These are phyloP conservation scores for Drosophila nebulosa DNA, from an alignment of 1,140 invertebrate genomes.

Conservation along the genomic window DNA sequence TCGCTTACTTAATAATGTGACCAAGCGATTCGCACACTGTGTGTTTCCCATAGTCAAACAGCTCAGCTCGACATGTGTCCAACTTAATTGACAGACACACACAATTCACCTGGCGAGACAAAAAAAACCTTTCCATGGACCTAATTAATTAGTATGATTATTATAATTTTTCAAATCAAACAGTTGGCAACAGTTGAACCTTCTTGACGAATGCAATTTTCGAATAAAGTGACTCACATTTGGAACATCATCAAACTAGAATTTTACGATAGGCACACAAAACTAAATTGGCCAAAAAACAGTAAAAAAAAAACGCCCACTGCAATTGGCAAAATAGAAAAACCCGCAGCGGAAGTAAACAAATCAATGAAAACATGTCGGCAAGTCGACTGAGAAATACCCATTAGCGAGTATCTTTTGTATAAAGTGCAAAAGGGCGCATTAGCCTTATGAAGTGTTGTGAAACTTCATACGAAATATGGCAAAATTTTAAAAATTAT, in stretches of 20 bases:
- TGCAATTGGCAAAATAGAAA: neutral
- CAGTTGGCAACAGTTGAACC: constrained; percentile 14
- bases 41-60: neutral
- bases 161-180: constrained; percentile 32
- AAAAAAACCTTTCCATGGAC: constrained; percentile 27
- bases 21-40: neutral
- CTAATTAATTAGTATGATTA: constrained; percentile 34
- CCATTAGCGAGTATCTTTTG: neutral
- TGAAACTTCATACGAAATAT: too few species aligned
- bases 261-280: neutral
- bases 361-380: neutral
- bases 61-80: neutral
- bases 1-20: neutral
- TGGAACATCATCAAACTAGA: neutral
- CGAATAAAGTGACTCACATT: constrained; percentile 22
- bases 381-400: neutral
- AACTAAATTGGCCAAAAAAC: neutral
- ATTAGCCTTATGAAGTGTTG: too few species aligned
- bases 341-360: constrained; percentile 12
- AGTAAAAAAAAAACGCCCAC: neutral
- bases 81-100: constrained; percentile 10
- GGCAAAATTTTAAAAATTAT: too few species aligned
- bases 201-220: neutral
- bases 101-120: constrained; percentile 21
- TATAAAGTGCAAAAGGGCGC: neutral